phyloP scores from a whole-genome alignment of 1,140 invertebrate species.

The Penaeus vannamei region DNA sequence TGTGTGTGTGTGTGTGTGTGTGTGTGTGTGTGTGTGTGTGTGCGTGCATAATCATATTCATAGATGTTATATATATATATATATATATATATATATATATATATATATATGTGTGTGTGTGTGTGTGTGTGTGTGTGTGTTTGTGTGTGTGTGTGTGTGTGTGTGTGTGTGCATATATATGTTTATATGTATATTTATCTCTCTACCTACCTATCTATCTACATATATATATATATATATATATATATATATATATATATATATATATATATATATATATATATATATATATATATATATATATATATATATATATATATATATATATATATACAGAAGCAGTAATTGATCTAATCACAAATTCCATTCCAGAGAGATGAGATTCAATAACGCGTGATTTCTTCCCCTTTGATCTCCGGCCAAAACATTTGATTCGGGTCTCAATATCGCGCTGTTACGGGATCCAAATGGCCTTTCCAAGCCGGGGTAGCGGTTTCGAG shows the following conservation, averaged over 20 bases:
- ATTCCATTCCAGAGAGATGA: no score
- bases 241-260: slow-evolving; percentile 28
- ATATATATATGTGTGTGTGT: not conserved
- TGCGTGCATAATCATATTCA: not conserved
- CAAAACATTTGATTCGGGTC: no score
- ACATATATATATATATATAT: not conserved
- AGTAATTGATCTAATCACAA: not conserved
- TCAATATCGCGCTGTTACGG: no score
- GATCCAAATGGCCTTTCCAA: no score
- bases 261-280: not conserved
- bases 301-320: not conserved
- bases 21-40: not conserved
- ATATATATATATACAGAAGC: not conserved
- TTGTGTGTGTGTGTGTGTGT: not conserved
- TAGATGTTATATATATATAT: not conserved
- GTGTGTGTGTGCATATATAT: not conserved
- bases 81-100: not conserved
- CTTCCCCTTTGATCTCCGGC: not conserved
- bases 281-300: not conserved
- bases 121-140: not conserved
- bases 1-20: not conserved
- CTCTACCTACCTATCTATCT: not conserved
- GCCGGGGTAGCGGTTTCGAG: no score
- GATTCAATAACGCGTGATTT: not conserved
- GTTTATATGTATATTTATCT: not conserved